Base-by-base conservation (phyloP, 2,113 vertebrate species). In the Carollia perspicillata region DNA sequence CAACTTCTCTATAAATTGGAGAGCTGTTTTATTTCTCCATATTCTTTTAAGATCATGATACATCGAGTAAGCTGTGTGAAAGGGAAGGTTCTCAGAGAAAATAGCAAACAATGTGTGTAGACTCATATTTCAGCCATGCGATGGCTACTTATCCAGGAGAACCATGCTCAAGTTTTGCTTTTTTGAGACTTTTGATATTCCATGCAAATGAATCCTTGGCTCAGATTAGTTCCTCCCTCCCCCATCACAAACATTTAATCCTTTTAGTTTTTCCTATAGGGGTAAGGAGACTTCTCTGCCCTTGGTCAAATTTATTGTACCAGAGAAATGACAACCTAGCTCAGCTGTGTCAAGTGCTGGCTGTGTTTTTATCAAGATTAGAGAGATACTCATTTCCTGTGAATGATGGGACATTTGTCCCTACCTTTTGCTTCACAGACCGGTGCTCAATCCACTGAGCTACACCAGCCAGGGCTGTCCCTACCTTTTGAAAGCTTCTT, bases 141-240 rank as follows among this genome's bases (percentile, higher is more conserved):
- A 60, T 28, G 63, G 35, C 93, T 85, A 95, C 96, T 87, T 95
- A 40, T 6, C 3, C 18, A 69, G 42, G 87, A 90, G 85, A 96
- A 89, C n/a, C n/a, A 90, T 89, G 18, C 35, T 94, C 37, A 77
- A 6, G 93, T 95, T 93, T 95, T 93, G 90, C 89, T 95, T 96
- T 96, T 96, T 94, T 94, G 90, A 95, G 94, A n/a, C 58, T 97
- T 93, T 87, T 96, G 90, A 37, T 42, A n/a, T 63, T 47, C 2
- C 1, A 68, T 47, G 33, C 66, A 97, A 97, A 75, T 93, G 94
- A 95, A 53, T 12, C 1, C 30, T 89, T 97, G 95, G 93, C 72
- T 72, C 95, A 53, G 40, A 94, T 97, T 91, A 85, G 68, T 28
- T 17, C 8, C 12, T 16, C 8, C 9, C 28, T 37, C 23, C 18